Conservation (phyloP, 2,113 vertebrate genomes). For the Misgurnus anguillicaudatus region DNA sequence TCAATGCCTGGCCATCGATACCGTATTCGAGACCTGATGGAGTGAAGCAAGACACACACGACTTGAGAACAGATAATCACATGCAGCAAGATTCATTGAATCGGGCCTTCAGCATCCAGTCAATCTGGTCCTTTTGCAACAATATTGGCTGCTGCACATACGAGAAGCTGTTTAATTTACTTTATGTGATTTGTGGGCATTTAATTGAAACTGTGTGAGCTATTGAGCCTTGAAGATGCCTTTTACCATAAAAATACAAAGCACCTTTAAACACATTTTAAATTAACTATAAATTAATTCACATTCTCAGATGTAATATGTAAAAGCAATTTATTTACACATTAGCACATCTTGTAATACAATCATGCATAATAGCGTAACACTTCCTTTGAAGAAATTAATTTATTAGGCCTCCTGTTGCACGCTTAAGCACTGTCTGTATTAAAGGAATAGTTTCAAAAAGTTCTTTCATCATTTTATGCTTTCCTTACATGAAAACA, state of each 20-base stretch:
- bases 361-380: background rate
- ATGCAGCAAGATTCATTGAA: background rate
- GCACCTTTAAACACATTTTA: background rate
- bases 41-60: background rate
- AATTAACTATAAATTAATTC: background rate
- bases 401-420: background rate
- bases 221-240: background rate
- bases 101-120: background rate
- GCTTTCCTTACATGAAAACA: too few relatives aligned
- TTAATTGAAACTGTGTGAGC: background rate
- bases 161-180: background rate
- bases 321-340: background rate
- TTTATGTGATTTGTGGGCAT: background rate
- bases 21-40: background rate
- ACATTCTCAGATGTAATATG: background rate
- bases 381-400: background rate
- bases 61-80: background rate
- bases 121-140: background rate
- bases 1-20: conserved; percentile 1
- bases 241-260: background rate
- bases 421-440: background rate
- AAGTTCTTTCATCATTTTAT: too few relatives aligned
- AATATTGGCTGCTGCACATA: background rate
- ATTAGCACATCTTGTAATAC: background rate
- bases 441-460: background rate